These are phyloP conservation scores for Harlomillsia oculata DNA, from an alignment of 1,140 invertebrate genomes.

Conservation along the genomic window DNA sequence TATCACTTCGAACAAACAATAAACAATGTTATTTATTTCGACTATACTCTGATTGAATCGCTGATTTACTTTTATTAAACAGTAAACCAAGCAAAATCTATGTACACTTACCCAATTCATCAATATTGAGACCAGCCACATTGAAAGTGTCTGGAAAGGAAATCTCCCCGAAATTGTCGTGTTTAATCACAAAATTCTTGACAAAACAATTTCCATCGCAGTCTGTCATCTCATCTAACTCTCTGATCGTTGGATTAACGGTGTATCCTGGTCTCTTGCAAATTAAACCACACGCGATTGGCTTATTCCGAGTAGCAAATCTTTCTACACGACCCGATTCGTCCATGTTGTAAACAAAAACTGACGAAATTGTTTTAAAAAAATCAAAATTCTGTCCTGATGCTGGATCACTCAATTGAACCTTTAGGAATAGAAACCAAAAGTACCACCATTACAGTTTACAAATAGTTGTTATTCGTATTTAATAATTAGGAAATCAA, in stretches of 20 bases:
- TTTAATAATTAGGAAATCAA: too few relatives aligned
- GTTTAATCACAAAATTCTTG: slow-evolving; percentile 80
- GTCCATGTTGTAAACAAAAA: too few relatives aligned
- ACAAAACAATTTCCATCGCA: slow-evolving; percentile 67
- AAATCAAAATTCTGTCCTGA: too few relatives aligned
- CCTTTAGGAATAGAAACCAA: too few relatives aligned
- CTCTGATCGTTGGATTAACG: slow-evolving; percentile 68
- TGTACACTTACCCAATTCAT: slow-evolving; percentile 59
- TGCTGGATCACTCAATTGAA: too few relatives aligned
- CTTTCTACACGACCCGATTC: too few relatives aligned
- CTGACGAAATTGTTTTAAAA: too few relatives aligned
- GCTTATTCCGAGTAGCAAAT: too few relatives aligned
- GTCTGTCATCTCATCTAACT: slow-evolving; percentile 57
- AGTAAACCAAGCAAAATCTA: neutral
- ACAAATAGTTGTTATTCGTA: too few relatives aligned
- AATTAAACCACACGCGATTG: slow-evolving; percentile 14
- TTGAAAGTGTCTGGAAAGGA: slow-evolving; percentile 78
- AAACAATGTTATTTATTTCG: neutral
- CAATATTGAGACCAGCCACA: slow-evolving; percentile 78
- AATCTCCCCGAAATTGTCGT: slow-evolving; percentile 84
- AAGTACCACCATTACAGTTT: too few relatives aligned
- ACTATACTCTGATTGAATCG: neutral
- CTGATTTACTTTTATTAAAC: neutral
- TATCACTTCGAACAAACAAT: slow-evolving; percentile 43
- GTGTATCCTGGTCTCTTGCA: slow-evolving; percentile 64